Percentiles rank a stretch among this genome's conserved stretches.
Conservation (phyloP, 2,888 invertebrate genomes). For the Heteropelma amictum region DNA sequence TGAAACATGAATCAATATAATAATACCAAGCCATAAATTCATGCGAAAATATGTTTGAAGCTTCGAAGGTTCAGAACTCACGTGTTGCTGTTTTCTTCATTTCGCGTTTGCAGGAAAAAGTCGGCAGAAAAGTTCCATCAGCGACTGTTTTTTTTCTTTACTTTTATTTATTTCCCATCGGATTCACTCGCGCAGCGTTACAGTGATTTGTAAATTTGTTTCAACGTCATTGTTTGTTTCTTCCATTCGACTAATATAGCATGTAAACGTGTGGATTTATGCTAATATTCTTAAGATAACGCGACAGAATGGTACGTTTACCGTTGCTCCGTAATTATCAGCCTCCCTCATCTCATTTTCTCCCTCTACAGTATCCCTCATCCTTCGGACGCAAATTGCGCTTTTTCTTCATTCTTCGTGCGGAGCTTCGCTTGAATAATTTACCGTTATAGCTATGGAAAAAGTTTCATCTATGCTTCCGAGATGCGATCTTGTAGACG, state of each 20-base stretch:
- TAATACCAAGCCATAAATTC: too few relatives aligned
- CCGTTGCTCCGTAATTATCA: conserved; percentile 63
- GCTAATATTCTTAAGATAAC: conserved; percentile 57
- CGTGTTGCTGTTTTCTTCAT: too few relatives aligned
- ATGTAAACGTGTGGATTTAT: conserved; percentile 70
- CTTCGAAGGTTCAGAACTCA: too few relatives aligned
- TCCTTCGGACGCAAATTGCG: conserved; percentile 7
- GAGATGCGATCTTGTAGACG: not conserved
- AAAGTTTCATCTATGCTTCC: conserved; percentile 51
- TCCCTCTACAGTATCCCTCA: not conserved
- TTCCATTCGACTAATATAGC: conserved; percentile 69
- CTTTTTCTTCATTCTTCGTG: not conserved
- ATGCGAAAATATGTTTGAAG: too few relatives aligned
- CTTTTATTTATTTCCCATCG: conserved; percentile 37
- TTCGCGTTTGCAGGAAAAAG: too few relatives aligned
- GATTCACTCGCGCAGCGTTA: conserved; percentile 47
- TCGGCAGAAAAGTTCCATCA: too few relatives aligned
- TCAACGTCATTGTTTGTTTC: conserved; percentile 41
- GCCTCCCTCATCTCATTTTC: conserved; percentile 36
- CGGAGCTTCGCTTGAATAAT: conserved; percentile 14
- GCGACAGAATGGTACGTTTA: conserved; percentile 76
- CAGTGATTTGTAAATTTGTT: conserved; percentile 45
- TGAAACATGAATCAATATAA: too few relatives aligned
- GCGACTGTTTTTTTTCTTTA: too few relatives aligned
- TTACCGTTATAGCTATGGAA: conserved; percentile 26